A percentile compares a stretch with the other conserved stretches of the same genome.
These are phyloP conservation scores for Crocodylus rhombifer DNA, from an alignment of 2,797 vertebrate species.

Conservation along the genomic window DNA sequence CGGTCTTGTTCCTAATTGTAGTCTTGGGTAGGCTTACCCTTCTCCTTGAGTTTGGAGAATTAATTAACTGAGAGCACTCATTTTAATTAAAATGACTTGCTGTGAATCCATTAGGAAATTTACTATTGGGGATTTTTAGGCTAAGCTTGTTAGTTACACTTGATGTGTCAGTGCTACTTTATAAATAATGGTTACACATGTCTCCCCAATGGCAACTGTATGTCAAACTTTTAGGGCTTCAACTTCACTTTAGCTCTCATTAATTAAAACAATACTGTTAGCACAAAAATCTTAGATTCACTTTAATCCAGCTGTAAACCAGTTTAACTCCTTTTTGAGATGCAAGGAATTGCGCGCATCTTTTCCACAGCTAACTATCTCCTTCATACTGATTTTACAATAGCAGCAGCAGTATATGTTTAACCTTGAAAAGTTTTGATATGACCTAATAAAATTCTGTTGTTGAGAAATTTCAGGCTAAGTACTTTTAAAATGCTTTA, in stretches of 20 bases:
- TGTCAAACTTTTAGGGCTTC: neutral
- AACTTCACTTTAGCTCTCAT: neutral
- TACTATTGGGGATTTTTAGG: neutral
- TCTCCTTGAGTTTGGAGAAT: conserved; percentile 5
- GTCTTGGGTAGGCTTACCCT: neutral
- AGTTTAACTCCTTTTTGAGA: neutral
- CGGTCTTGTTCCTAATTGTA: neutral
- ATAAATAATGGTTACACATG: neutral
- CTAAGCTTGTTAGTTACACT: neutral
- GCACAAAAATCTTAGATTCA: neutral
- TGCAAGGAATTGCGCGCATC: rapidly evolving
- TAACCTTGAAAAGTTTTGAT: neutral
- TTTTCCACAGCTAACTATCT: neutral
- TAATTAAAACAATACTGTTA: neutral
- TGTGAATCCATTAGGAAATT: neutral
- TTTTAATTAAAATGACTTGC: neutral
- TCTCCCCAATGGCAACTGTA: neutral
- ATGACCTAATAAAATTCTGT: neutral
- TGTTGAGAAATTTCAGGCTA: neutral
- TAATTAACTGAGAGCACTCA: conserved; percentile 1
- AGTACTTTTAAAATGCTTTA: neutral
- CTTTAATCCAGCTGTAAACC: neutral
- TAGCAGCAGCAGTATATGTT: neutral
- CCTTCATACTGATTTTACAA: rapidly evolving
- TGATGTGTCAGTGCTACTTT: neutral